These are phyloP conservation scores for Ceratitis capitata DNA, from an alignment of 1,140 invertebrate genomes.

Conservation along the genomic window DNA sequence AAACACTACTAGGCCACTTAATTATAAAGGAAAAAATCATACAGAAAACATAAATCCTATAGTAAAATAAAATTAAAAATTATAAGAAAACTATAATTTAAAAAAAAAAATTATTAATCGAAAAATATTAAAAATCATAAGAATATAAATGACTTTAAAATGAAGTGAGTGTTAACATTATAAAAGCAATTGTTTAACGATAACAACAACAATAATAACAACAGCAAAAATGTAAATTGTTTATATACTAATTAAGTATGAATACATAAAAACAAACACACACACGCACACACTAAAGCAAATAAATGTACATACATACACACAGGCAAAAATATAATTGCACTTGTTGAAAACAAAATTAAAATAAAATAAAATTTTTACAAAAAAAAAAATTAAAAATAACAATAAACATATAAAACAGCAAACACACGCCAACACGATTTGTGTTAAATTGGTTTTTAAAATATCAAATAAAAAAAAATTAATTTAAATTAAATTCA, in stretches of 20 bases:
- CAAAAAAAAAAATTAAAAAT: neutral
- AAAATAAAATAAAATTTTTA: neutral
- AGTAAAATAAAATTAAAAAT: no score
- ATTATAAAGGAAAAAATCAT: no score
- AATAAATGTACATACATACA: neutral
- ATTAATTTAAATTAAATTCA: no score
- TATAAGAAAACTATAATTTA: neutral
- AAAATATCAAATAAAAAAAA: no score
- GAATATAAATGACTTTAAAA: neutral
- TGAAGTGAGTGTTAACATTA: conserved; percentile 18
- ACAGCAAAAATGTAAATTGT: neutral
- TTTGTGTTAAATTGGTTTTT: neutral
- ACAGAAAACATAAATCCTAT: no score
- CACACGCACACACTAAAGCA: no score
- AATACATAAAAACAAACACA: neutral
- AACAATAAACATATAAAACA: neutral
- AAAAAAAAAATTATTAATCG: neutral
- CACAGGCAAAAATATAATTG: neutral
- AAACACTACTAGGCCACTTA: no score
- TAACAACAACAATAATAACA: neutral
- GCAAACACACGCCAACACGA: neutral
- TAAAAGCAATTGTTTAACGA: conserved; percentile 16
- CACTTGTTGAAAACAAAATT: neutral
- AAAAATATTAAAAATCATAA: neutral
- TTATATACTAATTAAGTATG: neutral